phyloP scores from a whole-genome alignment of 2,888 invertebrate genomes.

The Busseola fusca region DNA sequence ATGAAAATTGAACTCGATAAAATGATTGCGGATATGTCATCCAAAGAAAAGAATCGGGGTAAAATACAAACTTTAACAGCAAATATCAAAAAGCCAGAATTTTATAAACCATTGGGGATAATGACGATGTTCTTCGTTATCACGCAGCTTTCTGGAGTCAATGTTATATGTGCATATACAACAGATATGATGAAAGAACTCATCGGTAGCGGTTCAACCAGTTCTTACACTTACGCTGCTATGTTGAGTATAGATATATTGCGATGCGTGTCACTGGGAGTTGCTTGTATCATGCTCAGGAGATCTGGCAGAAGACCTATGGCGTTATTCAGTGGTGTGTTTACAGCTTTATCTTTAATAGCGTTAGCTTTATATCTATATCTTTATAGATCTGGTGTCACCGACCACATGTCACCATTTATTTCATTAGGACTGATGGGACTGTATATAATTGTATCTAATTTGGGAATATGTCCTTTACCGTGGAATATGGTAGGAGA shows the following conservation, averaged over 20 bases:
- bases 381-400: conserved; percentile 70
- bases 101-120: conserved; percentile 90
- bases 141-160: conserved; percentile 92
- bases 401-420: conserved; percentile 74
- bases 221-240: conserved; percentile 88
- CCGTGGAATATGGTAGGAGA: conserved; percentile 94
- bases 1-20: conserved; percentile 86
- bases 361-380: conserved; percentile 86
- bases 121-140: conserved; percentile 91
- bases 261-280: conserved; percentile 89
- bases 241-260: conserved; percentile 91
- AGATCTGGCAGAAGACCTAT: conserved; percentile 90
- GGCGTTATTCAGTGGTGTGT: conserved; percentile 90
- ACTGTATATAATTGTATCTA: conserved; percentile 89
- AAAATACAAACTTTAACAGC: conserved; percentile 76
- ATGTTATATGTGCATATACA: conserved; percentile 92
- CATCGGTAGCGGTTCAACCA: conserved; percentile 83
- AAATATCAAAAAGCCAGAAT: conserved; percentile 87
- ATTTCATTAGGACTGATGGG: conserved; percentile 87
- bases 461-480: conserved; percentile 90
- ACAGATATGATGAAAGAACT: conserved; percentile 90
- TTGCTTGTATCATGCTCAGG: conserved; percentile 90
- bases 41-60: conserved; percentile 74
- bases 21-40: conserved; percentile 80
- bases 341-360: conserved; percentile 89